Percentiles rank a stretch among this genome's conserved stretches.
These are phyloP conservation scores for Nannoperca obscura DNA, from an alignment of 2,797 vertebrate species.

Conservation along the genomic window DNA sequence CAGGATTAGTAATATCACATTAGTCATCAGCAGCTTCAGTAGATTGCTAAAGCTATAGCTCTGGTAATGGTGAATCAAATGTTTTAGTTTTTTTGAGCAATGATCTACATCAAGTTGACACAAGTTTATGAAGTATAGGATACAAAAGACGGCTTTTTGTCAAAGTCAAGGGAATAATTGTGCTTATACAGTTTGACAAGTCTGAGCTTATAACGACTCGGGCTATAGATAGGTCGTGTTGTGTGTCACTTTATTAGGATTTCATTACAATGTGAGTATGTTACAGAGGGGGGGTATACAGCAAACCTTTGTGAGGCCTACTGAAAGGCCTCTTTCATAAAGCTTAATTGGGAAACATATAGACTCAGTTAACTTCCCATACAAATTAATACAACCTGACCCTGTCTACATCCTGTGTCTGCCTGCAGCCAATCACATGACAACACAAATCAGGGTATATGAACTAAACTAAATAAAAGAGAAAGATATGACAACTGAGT, in stretches of 20 bases:
- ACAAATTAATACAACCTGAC: constrained; percentile 78
- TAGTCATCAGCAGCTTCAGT: constrained; percentile 5
- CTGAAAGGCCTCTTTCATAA: constrained; percentile 81
- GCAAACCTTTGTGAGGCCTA: constrained; percentile 73
- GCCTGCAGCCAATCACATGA: constrained; percentile 38
- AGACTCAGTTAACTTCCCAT: constrained; percentile 67
- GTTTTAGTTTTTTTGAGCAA: constrained; percentile 3
- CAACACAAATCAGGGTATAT: constrained; percentile 23
- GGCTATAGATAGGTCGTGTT: constrained; percentile 46
- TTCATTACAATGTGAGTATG: constrained; percentile 70
- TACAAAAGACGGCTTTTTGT: constrained; percentile 26
- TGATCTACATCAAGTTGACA: constrained; percentile 23
- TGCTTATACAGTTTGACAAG: constrained; percentile 25
- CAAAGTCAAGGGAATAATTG: constrained; percentile 7
- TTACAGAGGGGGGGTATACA: constrained; percentile 58
- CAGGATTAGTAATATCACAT: not conserved
- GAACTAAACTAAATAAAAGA: not conserved
- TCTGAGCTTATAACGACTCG: constrained; percentile 36
- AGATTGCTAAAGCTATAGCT: no score
- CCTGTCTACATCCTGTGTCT: constrained; percentile 53
- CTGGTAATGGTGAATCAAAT: constrained; percentile 3
- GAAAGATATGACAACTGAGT: not conserved
- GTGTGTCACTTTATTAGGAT: constrained; percentile 63
- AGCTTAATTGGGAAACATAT: constrained; percentile 73
- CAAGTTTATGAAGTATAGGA: constrained; percentile 18